Conservation (phyloP, 2,888 invertebrate species). For the Tipula lateralis region DNA sequence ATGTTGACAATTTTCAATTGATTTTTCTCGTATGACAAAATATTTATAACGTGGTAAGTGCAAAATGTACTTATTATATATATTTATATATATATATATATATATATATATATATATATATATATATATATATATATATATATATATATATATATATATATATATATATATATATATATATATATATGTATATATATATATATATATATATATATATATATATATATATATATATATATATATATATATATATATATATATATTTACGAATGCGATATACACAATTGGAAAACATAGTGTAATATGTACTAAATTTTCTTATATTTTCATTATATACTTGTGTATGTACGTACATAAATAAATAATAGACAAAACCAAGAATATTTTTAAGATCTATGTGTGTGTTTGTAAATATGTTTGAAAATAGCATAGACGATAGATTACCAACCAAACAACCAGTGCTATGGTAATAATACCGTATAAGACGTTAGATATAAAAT, state of each 20-base stretch:
- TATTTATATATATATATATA: too few species aligned
- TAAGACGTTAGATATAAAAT: neutral
- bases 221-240: too few species aligned
- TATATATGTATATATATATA: too few species aligned
- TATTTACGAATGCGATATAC: neutral
- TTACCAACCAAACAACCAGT: neutral
- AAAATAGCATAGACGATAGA: neutral
- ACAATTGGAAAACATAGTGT: neutral
- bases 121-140: too few species aligned
- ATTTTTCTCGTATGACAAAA: neutral
- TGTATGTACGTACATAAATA: neutral
- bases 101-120: too few species aligned
- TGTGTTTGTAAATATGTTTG: neutral
- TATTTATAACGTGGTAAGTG: neutral
- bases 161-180: too few species aligned
- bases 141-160: too few species aligned
- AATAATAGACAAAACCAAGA: neutral
- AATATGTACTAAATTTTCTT: neutral
- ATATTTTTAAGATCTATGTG: neutral
- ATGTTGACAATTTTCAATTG: neutral
- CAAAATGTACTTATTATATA: too few species aligned
- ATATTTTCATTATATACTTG: neutral
- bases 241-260: too few species aligned
- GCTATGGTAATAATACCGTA: neutral
- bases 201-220: too few species aligned